Conservation (phyloP, 2,888 invertebrate genomes). For the Cerceris ruficornis region DNA sequence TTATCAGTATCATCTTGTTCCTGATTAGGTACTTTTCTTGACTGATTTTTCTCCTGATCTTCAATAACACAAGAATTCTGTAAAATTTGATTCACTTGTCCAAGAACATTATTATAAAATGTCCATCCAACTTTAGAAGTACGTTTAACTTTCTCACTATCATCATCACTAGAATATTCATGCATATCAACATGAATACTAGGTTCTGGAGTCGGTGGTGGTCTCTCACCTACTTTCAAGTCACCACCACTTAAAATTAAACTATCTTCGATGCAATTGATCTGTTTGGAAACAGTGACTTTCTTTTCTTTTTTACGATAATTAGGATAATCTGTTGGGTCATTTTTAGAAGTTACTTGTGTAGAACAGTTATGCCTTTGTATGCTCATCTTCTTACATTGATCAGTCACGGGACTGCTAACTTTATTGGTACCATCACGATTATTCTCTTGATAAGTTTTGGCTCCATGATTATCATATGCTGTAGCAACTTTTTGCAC, state of each 20-base stretch:
- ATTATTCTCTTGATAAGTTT: neutral
- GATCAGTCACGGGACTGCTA: constrained; percentile 6
- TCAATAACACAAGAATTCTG: constrained; percentile 79
- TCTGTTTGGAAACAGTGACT: constrained; percentile 4
- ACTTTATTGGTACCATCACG: too few relatives aligned
- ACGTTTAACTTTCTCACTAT: constrained; percentile 82
- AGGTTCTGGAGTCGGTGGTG: constrained; percentile 82
- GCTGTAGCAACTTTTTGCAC: constrained; percentile 12
- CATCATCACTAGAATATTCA: constrained; percentile 79
- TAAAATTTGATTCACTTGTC: constrained; percentile 84
- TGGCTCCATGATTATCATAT: constrained; percentile 6
- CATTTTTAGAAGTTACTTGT: constrained; percentile 21
- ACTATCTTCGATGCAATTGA: constrained; percentile 54
- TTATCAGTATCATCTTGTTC: constrained; percentile 57
- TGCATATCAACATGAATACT: constrained; percentile 83
- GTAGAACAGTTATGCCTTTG: constrained; percentile 6
- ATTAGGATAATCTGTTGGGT: constrained; percentile 17
- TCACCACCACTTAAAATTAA: constrained; percentile 68
- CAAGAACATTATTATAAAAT: constrained; percentile 88
- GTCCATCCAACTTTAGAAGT: constrained; percentile 87
- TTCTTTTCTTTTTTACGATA: constrained; percentile 25
- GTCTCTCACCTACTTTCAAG: constrained; percentile 71
- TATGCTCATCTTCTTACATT: constrained; percentile 10
- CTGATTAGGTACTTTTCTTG: constrained; percentile 26
- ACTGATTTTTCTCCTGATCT: constrained; percentile 45